phyloP scores from a whole-genome alignment of 1,140 invertebrate genomes.

The Reticulitermes speratus region DNA sequence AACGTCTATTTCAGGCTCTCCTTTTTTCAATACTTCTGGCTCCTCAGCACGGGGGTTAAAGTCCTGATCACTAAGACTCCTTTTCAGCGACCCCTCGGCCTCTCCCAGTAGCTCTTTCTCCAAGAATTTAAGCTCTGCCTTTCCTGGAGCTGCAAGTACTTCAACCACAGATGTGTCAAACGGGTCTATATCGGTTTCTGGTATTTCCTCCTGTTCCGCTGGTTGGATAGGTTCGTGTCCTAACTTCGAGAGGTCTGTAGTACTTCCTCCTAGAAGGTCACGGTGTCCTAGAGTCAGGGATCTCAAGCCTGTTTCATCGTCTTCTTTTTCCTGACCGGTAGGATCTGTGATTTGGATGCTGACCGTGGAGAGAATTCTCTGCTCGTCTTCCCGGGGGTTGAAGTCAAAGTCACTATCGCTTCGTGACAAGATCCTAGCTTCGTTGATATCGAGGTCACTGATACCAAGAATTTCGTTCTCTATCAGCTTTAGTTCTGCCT shows the following conservation, averaged over 20 bases:
- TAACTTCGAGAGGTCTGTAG: constrained; percentile 69
- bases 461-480: constrained; percentile 55
- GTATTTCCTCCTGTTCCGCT: constrained; percentile 26
- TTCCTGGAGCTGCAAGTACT: constrained; percentile 66
- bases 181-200: constrained; percentile 67
- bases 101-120: constrained; percentile 72
- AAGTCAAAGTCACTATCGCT: constrained; percentile 66
- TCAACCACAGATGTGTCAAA: constrained; percentile 80
- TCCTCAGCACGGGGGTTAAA: constrained; percentile 33
- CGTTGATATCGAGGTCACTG: constrained; percentile 33
- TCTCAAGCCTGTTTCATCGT: constrained; percentile 22
- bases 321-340: constrained; percentile 47
- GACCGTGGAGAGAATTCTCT: constrained; percentile 45
- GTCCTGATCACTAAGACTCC: constrained; percentile 56
- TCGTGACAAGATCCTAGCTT: constrained; percentile 37
- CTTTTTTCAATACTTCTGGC: neutral
- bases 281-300: constrained; percentile 47
- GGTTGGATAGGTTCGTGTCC: constrained; percentile 68
- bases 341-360: constrained; percentile 58
- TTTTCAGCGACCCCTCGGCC: constrained; percentile 46
- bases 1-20: too few species aligned
- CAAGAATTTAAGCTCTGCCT: constrained; percentile 73
- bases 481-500: constrained; percentile 61
- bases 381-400: constrained; percentile 64
- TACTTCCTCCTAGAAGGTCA: constrained; percentile 71